These are phyloP conservation scores for Heliopora coerulea DNA, from an alignment of 92 coral and sea anemone species.

Conservation along the genomic window DNA sequence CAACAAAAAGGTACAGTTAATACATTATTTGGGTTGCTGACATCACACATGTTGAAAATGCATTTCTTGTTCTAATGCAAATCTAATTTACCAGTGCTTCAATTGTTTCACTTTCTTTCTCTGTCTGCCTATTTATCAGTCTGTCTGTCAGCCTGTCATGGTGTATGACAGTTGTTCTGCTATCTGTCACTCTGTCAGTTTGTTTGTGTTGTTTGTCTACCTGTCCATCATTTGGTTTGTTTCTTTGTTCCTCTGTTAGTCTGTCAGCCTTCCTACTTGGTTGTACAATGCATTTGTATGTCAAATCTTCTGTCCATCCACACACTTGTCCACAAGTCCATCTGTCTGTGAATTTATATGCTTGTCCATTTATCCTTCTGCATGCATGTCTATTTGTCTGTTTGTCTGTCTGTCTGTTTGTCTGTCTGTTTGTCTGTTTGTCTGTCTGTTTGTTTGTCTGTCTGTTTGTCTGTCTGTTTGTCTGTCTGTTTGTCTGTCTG, in stretches of 20 bases:
- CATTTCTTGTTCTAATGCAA: no score
- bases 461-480: neutral
- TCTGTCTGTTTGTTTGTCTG: constrained; percentile 8
- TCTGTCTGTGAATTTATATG: neutral
- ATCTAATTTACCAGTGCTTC: no score
- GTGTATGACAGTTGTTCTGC: neutral
- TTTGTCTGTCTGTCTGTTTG: neutral
- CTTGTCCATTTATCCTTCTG: neutral
- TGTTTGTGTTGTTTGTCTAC: neutral
- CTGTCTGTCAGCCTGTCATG: neutral
- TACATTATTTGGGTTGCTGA: no score
- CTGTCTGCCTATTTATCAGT: constrained; percentile 1
- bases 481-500: neutral
- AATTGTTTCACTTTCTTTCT: no score
- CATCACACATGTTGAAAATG: no score
- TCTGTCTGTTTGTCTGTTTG: constrained; percentile 4
- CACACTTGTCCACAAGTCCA: neutral
- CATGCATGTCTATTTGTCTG: neutral
- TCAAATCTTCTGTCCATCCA: no score
- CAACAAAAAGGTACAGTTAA: constrained; percentile 66
- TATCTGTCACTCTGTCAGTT: neutral
- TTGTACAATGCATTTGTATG: no score
- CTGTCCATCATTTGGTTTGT: neutral
- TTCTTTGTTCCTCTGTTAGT: neutral
- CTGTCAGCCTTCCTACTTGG: neutral